Percentiles rank a stretch among this genome's conserved stretches.
Evolutionary conservation across 2,797 vertebrate species (phyloP).

Genomic region (Karalla daura): DNA sequence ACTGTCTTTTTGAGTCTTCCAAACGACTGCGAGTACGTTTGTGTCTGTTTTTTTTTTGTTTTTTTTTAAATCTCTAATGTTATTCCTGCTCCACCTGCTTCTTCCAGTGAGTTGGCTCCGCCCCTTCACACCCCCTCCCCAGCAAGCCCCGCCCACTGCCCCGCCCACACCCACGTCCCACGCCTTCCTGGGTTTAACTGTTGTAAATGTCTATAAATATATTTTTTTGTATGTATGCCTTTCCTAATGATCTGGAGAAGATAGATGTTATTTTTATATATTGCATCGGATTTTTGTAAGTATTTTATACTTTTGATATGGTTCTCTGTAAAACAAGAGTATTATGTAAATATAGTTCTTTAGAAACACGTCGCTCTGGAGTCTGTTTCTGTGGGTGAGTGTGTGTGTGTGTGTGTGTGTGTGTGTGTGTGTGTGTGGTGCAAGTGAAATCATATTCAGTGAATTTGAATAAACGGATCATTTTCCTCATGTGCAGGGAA

Average conservation of each 20-base stretch:
- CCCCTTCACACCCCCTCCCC: slow-evolving; percentile 25
- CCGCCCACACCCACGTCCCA: slow-evolving; percentile 4
- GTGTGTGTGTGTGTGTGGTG: neutral
- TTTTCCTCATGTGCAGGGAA: too few species aligned
- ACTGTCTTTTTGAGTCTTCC: slow-evolving; percentile 36
- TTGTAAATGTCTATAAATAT: slow-evolving; percentile 83
- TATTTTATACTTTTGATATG: slow-evolving; percentile 89
- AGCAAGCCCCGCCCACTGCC: slow-evolving; percentile 19
- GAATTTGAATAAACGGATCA: too few species aligned
- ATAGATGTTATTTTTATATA: slow-evolving; percentile 91
- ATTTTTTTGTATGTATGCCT: slow-evolving; percentile 85
- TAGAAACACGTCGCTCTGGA: slow-evolving; percentile 74
- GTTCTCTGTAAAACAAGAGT: slow-evolving; percentile 87
- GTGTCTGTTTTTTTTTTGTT: slow-evolving; percentile 18
- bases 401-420: slow-evolving; percentile 28
- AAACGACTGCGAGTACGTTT: neutral
- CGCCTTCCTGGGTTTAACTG: slow-evolving; percentile 26
- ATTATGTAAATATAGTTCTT: slow-evolving; percentile 89
- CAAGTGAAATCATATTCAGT: too few species aligned
- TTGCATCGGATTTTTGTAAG: slow-evolving; percentile 85
- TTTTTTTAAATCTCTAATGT: slow-evolving; percentile 33
- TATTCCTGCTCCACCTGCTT: slow-evolving; percentile 1
- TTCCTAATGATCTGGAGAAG: slow-evolving; percentile 82
- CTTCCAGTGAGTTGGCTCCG: too few species aligned
- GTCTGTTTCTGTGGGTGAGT: slow-evolving; percentile 12